phyloP scores from a whole-genome alignment of 2,888 invertebrate species.

The Penaeus monodon region DNA sequence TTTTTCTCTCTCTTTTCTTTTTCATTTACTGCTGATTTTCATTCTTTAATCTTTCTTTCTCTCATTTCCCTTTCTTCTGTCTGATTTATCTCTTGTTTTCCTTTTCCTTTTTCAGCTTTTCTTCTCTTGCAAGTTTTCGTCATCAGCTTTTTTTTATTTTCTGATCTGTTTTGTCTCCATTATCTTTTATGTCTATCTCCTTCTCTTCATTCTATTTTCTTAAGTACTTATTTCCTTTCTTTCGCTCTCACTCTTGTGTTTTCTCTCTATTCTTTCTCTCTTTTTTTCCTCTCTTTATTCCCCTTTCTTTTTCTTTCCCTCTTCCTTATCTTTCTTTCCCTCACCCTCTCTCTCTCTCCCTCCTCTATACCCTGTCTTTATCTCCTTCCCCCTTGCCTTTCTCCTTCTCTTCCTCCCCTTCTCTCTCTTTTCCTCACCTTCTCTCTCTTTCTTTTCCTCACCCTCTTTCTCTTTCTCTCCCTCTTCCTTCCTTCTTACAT shows the following conservation, averaged over 20 bases:
- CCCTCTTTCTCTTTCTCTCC: not conserved
- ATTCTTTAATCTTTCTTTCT: not conserved
- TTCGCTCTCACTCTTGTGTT: not conserved
- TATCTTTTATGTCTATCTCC: not conserved
- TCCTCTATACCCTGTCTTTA: not conserved
- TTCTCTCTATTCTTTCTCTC: not conserved
- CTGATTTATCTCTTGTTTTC: not conserved
- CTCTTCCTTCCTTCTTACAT: not conserved
- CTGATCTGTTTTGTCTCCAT: not conserved
- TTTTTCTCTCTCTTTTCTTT: not conserved
- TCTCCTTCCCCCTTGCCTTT: not conserved
- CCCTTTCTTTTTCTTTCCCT: no score
- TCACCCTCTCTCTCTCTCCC: not conserved
- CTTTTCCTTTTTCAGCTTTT: slow-evolving; percentile 16
- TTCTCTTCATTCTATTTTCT: not conserved
- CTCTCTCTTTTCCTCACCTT: not conserved
- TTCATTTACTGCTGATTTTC: no score
- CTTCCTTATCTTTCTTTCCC: not conserved
- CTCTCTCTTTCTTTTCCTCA: not conserved
- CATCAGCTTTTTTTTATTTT: slow-evolving; percentile 1
- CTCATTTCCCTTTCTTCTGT: not conserved
- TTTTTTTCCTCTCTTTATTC: no score
- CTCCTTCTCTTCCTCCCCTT: not conserved
- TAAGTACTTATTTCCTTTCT: not conserved
- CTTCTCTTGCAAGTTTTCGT: slow-evolving; percentile 1